Conservation (phyloP, 2,888 invertebrate species). For the Autographa pulchrina region DNA sequence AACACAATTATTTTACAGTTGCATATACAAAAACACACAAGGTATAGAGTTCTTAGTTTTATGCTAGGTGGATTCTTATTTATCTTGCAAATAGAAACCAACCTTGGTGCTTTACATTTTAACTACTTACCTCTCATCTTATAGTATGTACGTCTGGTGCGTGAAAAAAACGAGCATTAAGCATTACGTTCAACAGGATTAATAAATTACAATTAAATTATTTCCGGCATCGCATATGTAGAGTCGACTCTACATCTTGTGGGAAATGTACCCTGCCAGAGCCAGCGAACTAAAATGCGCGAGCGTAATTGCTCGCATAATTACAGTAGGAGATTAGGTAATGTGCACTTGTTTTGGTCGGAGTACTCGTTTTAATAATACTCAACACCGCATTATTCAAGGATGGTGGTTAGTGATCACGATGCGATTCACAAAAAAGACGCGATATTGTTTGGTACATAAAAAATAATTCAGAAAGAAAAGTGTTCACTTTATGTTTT, state of each 20-base stretch:
- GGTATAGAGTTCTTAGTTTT: background rate
- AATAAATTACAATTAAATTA: too few species aligned
- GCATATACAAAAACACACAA: background rate
- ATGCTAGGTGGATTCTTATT: background rate
- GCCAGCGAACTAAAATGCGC: constrained; percentile 37
- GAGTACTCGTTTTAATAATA: constrained; percentile 45
- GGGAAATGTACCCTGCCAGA: constrained; percentile 45
- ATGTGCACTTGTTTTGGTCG: constrained; percentile 45
- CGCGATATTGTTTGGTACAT: constrained; percentile 8
- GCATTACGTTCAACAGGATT: too few species aligned
- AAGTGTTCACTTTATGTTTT: too few species aligned
- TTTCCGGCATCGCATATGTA: background rate
- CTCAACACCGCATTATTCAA: constrained; percentile 60
- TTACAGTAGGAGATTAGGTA: constrained; percentile 55
- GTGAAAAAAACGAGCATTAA: too few species aligned
- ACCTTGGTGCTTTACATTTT: too few species aligned
- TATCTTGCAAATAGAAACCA: too few species aligned
- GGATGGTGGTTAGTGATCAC: constrained; percentile 64
- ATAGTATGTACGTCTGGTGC: too few species aligned
- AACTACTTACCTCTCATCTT: too few species aligned
- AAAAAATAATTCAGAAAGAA: too few species aligned
- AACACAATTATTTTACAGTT: background rate
- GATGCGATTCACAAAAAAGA: constrained; percentile 35
- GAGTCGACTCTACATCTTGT: constrained; percentile 21
- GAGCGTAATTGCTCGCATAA: constrained; percentile 57